Conservation (phyloP, 1,140 invertebrate genomes). For the Magallana gigas region DNA sequence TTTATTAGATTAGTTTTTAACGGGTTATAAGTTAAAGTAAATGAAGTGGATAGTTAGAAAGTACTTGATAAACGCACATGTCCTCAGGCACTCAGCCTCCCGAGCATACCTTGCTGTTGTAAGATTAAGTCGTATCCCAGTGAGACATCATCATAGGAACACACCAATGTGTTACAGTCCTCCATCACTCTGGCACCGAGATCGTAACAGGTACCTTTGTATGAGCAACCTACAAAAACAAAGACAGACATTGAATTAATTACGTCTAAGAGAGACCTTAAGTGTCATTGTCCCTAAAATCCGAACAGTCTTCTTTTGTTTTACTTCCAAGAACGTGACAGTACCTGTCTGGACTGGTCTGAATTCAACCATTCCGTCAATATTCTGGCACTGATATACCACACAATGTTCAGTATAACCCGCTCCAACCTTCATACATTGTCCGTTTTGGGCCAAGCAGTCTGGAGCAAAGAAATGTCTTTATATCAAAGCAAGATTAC, state of each 20-base stretch:
- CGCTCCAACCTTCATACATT: constrained; percentile 24
- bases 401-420: constrained; percentile 45
- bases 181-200: constrained; percentile 34
- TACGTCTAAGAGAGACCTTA: too few relatives aligned
- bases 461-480: neutral
- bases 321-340: neutral
- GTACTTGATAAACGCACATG: too few relatives aligned
- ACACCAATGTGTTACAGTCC: constrained; percentile 42
- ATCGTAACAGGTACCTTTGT: constrained; percentile 37
- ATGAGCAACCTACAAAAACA: constrained; percentile 46
- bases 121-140: constrained; percentile 47
- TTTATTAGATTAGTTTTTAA: too few relatives aligned
- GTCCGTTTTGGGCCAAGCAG: constrained; percentile 39
- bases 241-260: neutral
- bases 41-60: too few relatives aligned
- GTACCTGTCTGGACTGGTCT: constrained; percentile 34
- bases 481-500: too few relatives aligned
- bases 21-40: too few relatives aligned
- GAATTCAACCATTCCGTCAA: constrained; percentile 30
- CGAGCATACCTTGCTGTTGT: constrained; percentile 37
- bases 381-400: constrained; percentile 25
- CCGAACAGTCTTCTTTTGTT: too few relatives aligned
- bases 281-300: too few relatives aligned
- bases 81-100: too few relatives aligned
- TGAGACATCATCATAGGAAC: constrained; percentile 49